These are phyloP conservation scores for Hyposoter dolosus DNA, from an alignment of 2,888 invertebrate genomes.

Conservation along the genomic window DNA sequence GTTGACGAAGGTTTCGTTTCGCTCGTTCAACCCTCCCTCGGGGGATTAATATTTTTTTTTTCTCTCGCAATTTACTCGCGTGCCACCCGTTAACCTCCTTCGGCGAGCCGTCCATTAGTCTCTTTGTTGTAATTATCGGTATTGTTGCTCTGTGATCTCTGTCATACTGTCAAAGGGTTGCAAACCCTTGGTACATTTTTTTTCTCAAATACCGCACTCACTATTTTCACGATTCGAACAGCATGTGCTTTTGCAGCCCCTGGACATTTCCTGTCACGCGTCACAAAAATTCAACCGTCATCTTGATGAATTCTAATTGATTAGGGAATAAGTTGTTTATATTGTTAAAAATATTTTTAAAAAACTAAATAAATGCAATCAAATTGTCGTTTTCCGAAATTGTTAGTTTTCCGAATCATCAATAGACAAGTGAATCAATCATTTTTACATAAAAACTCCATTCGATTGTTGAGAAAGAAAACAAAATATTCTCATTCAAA, in stretches of 20 bases:
- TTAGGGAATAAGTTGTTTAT: not conserved
- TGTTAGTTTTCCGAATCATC: not conserved
- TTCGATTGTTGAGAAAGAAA: not conserved
- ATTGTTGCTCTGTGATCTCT: constrained; percentile 63
- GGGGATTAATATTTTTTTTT: constrained; percentile 39
- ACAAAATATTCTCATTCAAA: constrained; percentile 28
- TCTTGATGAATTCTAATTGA: not conserved
- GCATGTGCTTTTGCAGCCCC: not conserved
- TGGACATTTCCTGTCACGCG: constrained; percentile 21
- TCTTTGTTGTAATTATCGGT: constrained; percentile 68
- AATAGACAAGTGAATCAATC: not conserved
- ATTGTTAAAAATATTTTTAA: too few relatives aligned
- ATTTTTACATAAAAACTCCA: not conserved
- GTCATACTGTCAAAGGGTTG: constrained; percentile 44
- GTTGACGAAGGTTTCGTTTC: constrained; percentile 50
- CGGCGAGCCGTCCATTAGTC: constrained; percentile 52
- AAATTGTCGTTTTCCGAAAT: not conserved
- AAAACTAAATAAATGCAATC: not conserved
- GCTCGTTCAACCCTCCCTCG: constrained; percentile 24
- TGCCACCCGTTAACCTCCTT: constrained; percentile 46
- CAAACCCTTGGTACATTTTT: constrained; percentile 11
- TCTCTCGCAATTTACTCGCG: constrained; percentile 38
- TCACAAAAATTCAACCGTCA: not conserved
- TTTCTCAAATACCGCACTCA: not conserved
- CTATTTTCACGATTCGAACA: not conserved